phyloP scores from a whole-genome alignment of 2,113 vertebrate species.

The Drymodes brunneopygia region DNA sequence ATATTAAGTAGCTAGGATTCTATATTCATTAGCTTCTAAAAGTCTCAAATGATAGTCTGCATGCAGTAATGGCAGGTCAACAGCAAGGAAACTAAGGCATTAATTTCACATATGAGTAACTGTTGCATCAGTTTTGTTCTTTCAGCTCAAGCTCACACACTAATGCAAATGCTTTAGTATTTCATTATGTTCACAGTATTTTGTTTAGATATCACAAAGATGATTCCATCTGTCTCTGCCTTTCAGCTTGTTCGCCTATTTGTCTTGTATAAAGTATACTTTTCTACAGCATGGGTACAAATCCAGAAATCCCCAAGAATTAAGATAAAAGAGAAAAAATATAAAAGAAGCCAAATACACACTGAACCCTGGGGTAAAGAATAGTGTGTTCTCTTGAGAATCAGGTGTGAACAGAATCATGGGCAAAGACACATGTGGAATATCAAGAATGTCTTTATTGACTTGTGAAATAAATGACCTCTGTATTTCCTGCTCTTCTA shows the following conservation, averaged over 20 bases:
- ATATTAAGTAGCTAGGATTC: background rate
- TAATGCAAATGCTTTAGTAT: constrained; percentile 12
- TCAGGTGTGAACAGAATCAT: background rate
- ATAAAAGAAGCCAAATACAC: background rate
- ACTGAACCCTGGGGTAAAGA: background rate
- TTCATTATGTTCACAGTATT: background rate
- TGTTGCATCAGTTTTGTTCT: constrained; percentile 17
- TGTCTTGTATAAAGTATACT: constrained; percentile 1
- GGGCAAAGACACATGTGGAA: background rate
- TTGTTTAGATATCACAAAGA: constrained; percentile 15
- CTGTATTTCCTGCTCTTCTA: background rate
- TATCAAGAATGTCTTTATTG: background rate
- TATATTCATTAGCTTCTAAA: background rate
- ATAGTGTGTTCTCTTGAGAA: background rate
- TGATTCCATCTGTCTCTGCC: constrained; percentile 45
- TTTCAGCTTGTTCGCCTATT: constrained; percentile 27
- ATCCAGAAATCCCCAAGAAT: background rate
- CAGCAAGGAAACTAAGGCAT: background rate
- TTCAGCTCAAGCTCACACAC: background rate
- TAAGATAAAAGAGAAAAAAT: background rate
- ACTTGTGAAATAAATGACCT: background rate
- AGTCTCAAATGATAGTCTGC: background rate
- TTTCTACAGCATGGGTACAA: background rate
- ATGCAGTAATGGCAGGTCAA: background rate
- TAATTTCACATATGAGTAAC: background rate